phyloP scores from a whole-genome alignment of 2,797 vertebrate species.

The Avahi laniger region DNA sequence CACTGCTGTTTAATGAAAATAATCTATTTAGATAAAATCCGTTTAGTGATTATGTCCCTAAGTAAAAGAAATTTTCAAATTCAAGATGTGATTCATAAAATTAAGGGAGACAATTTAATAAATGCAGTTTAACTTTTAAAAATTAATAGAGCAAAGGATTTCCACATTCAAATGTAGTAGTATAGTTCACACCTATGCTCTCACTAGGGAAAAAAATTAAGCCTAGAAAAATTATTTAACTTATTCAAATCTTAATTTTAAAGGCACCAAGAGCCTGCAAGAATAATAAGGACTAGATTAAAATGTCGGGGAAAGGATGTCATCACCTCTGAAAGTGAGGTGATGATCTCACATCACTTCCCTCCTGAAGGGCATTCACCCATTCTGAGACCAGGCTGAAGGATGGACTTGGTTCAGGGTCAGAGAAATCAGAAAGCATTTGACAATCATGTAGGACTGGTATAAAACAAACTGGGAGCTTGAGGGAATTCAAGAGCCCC shows the following conservation, averaged over 20 bases:
- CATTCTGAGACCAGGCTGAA: background rate
- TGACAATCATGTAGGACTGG: background rate
- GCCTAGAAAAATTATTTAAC: background rate
- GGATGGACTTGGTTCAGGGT: background rate
- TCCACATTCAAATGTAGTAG: background rate
- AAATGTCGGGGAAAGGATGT: background rate
- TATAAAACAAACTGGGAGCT: background rate
- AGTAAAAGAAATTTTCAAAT: background rate
- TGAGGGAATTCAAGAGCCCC: background rate
- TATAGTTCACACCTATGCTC: background rate
- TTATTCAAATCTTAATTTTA: background rate
- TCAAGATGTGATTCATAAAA: background rate
- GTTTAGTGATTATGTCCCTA: background rate
- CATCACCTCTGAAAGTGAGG: background rate
- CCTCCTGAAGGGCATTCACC: background rate
- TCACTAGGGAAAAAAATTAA: background rate
- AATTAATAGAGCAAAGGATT: background rate
- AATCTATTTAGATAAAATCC: background rate
- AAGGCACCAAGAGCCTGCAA: background rate
- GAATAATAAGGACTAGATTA: background rate
- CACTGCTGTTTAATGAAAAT: background rate
- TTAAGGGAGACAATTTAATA: background rate
- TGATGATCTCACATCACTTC: background rate
- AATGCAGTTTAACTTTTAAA: background rate
- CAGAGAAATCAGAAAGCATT: background rate